A percentile compares a stretch with the other conserved stretches of the same genome.
These are phyloP conservation scores for Drosophila tsacasi DNA, from an alignment of 1,140 invertebrate genomes.

Conservation along the genomic window DNA sequence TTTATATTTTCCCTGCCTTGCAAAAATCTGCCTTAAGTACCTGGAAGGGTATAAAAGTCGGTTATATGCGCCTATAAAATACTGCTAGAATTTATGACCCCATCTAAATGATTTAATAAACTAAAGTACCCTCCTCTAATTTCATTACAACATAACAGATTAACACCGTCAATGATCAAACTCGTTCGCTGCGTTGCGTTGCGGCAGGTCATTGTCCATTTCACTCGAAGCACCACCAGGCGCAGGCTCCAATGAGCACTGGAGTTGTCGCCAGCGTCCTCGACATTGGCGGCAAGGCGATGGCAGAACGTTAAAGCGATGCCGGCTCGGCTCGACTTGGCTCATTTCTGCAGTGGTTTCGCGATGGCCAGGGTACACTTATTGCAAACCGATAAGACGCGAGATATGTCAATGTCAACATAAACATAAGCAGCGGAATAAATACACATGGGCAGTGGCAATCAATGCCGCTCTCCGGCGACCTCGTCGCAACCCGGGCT, in stretches of 20 bases:
- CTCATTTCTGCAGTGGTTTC: constrained; percentile 35
- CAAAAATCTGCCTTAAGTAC: not conserved
- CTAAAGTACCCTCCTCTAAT: constrained; percentile 4
- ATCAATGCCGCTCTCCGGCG: constrained; percentile 38
- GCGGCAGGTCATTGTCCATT: constrained; percentile 47
- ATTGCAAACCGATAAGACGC: constrained; percentile 61
- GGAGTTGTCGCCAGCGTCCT: constrained; percentile 38
- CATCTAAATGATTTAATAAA: constrained; percentile 9
- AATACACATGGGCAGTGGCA: constrained; percentile 63
- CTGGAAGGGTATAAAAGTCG: not conserved
- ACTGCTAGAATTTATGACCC: not conserved
- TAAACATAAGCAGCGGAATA: constrained; percentile 65
- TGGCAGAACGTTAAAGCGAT: constrained; percentile 36
- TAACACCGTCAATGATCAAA: constrained; percentile 16
- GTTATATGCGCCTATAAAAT: not conserved
- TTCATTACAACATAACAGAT: constrained; percentile 19
- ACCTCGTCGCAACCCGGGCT: constrained; percentile 40
- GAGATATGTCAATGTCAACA: constrained; percentile 73
- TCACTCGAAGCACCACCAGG: constrained; percentile 3
- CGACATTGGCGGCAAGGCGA: constrained; percentile 27
- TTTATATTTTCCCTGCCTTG: no score
- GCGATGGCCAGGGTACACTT: constrained; percentile 51
- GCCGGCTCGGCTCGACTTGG: constrained; percentile 15
- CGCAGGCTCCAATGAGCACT: constrained; percentile 20
- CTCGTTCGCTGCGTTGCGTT: constrained; percentile 24